These are phyloP conservation scores for Tragopan temminckii DNA, from an alignment of 2,797 vertebrate species.

Conservation along the genomic window DNA sequence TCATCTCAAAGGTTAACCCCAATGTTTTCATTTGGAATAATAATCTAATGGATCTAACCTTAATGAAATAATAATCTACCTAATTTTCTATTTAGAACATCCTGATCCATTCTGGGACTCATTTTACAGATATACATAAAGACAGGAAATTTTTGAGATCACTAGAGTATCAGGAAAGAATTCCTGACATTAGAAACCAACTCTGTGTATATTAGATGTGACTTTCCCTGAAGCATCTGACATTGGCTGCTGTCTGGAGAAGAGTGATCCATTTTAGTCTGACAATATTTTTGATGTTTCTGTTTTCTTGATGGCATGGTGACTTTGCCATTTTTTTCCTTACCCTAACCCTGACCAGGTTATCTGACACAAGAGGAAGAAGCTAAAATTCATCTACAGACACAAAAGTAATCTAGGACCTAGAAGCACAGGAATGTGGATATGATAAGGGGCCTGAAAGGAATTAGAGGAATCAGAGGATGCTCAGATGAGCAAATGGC, in stretches of 20 bases:
- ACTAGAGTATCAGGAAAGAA: background rate
- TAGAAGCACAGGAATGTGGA: background rate
- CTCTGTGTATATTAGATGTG: background rate
- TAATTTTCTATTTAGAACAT: constrained; percentile 15
- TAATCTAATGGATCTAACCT: too few relatives aligned
- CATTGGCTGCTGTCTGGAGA: background rate
- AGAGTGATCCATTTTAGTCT: background rate
- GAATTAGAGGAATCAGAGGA: background rate
- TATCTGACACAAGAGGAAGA: background rate
- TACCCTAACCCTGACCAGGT: background rate
- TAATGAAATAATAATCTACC: background rate
- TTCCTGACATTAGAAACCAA: background rate
- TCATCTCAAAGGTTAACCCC: background rate
- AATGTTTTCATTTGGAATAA: background rate
- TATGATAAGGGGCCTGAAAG: background rate
- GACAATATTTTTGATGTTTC: background rate
- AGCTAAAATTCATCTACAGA: background rate
- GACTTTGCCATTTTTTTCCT: background rate
- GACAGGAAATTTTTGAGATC: background rate
- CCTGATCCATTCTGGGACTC: background rate
- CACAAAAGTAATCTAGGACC: background rate
- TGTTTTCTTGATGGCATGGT: background rate
- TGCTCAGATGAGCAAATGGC: background rate
- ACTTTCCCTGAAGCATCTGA: background rate
- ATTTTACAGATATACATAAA: background rate